phyloP scores from a whole-genome alignment of 2,797 vertebrate genomes.

The Cheirogaleus major region DNA sequence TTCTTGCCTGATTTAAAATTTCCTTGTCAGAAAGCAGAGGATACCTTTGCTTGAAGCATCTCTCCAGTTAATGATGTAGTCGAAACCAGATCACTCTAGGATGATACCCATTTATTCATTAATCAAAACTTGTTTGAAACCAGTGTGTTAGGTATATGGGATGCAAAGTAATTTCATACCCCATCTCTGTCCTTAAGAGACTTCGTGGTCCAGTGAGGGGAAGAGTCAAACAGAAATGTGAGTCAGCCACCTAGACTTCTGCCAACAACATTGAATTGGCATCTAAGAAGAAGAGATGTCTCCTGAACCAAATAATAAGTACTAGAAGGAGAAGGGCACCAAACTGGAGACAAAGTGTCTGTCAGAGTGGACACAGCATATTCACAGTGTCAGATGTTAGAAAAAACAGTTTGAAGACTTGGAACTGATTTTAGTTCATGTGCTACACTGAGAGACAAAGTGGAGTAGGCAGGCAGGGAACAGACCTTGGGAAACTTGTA shows the following conservation, averaged over 20 bases:
- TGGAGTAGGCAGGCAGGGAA: background rate
- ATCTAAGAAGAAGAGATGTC: background rate
- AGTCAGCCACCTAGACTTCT: background rate
- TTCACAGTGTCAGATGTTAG: background rate
- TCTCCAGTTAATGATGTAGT: background rate
- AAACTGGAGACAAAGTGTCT: background rate
- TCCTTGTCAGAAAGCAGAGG: background rate
- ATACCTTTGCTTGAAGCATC: background rate
- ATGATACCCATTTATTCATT: background rate
- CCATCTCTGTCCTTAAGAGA: background rate
- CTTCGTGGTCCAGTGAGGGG: background rate
- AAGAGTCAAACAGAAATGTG: background rate
- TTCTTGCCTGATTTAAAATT: background rate
- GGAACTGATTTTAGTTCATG: background rate
- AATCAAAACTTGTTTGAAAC: background rate
- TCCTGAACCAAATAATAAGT: background rate
- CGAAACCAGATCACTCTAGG: background rate
- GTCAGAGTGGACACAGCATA: background rate
- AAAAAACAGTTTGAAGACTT: background rate
- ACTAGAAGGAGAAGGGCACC: background rate
- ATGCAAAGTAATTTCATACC: background rate
- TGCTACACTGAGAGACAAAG: background rate
- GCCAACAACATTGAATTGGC: fast-evolving
- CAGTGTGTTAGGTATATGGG: background rate
- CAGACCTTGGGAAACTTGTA: background rate